Evolutionary conservation across 1,140 invertebrate genomes (phyloP), one percentile per base, ranked within the genome.

Genomic region (Theocolax elegans): DNA sequence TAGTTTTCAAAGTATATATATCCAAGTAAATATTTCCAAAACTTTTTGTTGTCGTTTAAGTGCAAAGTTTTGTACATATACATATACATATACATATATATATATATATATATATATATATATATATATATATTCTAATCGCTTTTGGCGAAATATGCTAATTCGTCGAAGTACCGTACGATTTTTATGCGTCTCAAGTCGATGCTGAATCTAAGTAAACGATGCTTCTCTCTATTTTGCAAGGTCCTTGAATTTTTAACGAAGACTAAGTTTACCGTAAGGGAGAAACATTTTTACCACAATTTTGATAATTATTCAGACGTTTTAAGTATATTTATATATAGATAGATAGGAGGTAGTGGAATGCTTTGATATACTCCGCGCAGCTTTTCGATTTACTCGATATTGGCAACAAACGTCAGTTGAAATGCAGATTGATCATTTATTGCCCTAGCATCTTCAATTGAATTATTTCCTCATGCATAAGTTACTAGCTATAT

Each of bases 381-480:
- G n/a, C n/a, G n/a, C n/a, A n/a, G n/a, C n/a, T n/a, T n/a, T n/a
- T n/a, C 25, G 35, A 13, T 17, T 63, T 49, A 17, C n/a, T 29
- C 6, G 12, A 35, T 17, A 42, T 46, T 60, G 58, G 23, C 13
- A 60, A 48, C 25, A 19, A 48, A 7, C 27, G 31, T 23, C 42
- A 49, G 35, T 23, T 53, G 58, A 54, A 69, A 69, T 69, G 35
- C 21, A 69, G 23, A 69, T 62, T 60, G 44, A 48, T 15, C 17
- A 29, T 29, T 51, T 48, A 67, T 67, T 67, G 19, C 40, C 6
- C 40, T 27, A 31, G 19, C 21, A 44, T 67, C 58, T 53, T 42
- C 19, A 62, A 69, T 62, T 38, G 56, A 38, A 62, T 69, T 69
- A 62, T 69, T 62, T 53, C 17, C 48, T 54, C 58, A 35, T 69